phyloP scores from a whole-genome alignment of 2,888 invertebrate species.

The Chymomyza caudatula region DNA sequence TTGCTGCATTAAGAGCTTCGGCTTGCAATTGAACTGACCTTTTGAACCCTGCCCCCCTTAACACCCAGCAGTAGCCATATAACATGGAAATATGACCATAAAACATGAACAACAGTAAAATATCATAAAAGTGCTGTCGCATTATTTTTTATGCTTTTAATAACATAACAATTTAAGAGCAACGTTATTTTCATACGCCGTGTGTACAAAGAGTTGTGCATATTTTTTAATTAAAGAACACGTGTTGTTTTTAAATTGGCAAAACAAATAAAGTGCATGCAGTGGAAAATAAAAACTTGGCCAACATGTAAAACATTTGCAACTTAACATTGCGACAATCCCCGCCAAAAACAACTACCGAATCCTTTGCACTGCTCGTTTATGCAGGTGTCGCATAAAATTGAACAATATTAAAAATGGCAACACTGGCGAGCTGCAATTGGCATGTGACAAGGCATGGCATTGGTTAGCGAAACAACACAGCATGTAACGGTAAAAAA shows the following conservation, averaged over 20 bases:
- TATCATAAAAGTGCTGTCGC: no score
- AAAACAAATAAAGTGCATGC: constrained; percentile 46
- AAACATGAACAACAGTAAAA: no score
- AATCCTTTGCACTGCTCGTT: constrained; percentile 17
- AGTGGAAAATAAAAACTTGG: constrained; percentile 2
- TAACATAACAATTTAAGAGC: no score
- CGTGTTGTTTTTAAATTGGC: constrained; percentile 67
- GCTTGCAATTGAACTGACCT: no score
- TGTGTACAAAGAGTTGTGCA: neutral
- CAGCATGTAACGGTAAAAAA: neutral
- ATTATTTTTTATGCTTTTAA: neutral
- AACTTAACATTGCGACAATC: constrained; percentile 12
- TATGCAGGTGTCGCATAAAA: constrained; percentile 59
- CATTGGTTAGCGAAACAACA: neutral
- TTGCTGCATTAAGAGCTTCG: no score
- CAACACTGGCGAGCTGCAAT: neutral
- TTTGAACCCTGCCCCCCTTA: no score
- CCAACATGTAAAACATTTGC: constrained; percentile 59
- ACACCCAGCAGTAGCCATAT: no score
- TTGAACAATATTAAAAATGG: constrained; percentile 45
- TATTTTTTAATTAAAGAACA: constrained; percentile 64
- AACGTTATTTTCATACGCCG: no score
- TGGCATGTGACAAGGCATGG: neutral
- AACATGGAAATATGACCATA: no score
- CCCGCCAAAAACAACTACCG: neutral